These are phyloP conservation scores for Phenganax subtilis DNA, from an alignment of 92 coral and sea anemone species.

Conservation along the genomic window DNA sequence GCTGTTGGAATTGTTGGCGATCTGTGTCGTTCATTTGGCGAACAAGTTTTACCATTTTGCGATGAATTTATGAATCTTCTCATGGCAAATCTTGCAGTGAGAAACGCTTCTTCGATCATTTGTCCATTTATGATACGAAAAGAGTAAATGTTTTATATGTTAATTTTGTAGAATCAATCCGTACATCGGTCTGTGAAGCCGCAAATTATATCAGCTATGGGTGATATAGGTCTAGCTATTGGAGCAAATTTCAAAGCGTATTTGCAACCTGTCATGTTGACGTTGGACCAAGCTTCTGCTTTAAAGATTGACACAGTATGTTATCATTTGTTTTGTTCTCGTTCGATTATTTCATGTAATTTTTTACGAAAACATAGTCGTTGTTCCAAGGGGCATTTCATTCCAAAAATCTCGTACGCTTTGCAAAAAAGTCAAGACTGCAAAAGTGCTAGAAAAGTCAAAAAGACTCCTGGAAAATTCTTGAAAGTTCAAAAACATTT, in stretches of 20 bases:
- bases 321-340: background rate
- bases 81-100: slow-evolving; percentile 79
- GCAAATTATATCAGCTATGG: slow-evolving; percentile 84
- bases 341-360: background rate
- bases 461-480: too few relatives aligned
- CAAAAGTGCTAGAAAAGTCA: too few relatives aligned
- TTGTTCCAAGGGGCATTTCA: too few relatives aligned
- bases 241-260: slow-evolving; percentile 70
- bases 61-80: slow-evolving; percentile 77
- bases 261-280: slow-evolving; percentile 67
- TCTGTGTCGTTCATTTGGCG: slow-evolving; percentile 75
- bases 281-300: slow-evolving; percentile 72
- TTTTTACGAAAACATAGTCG: background rate
- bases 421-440: too few relatives aligned
- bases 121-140: background rate
- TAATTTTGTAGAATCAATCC: slow-evolving; percentile 58
- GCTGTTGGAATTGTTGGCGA: slow-evolving; percentile 97
- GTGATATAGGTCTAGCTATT: slow-evolving; percentile 88
- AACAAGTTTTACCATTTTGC: slow-evolving; percentile 47
- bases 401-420: too few relatives aligned
- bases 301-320: slow-evolving; percentile 76
- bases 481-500: too few relatives aligned
- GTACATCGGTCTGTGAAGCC: slow-evolving; percentile 94
- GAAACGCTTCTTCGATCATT: slow-evolving; percentile 4
- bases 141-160: background rate